Base-by-base conservation (phyloP, 2,797 vertebrate genomes). In the Schizopygopsis malacanthus region DNA sequence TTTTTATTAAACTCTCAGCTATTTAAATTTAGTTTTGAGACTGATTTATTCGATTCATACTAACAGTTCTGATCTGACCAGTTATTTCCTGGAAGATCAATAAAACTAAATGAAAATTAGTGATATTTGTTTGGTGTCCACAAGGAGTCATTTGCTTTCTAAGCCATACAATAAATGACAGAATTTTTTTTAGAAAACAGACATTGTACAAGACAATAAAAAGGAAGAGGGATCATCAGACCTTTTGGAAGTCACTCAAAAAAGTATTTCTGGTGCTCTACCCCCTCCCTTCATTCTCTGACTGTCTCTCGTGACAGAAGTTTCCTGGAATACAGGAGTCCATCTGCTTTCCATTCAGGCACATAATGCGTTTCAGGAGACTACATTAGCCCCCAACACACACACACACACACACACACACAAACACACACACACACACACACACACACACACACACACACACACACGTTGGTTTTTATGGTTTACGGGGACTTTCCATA, bases 301-400 rank as follows among this genome's bases (percentile, higher is more conserved):
- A 22, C 78, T 69, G 22, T 67, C 39, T 81, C 67, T 67, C 39
- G 28, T 85, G 72, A 81, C 81, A 65, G 50, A 76, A 79, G 54
- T 71, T 91, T 90, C 85, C 85, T 89, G 86, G 87, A 88, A 87
- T 61, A 83, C 83, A 81, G 59, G 39, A 85, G 80, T 86, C 85
- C 89, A 91, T 91, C 88, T 91, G 89, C 87, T 91, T 88, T 84
- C 77, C 87, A 91, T 89, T 88, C 80, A 88, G 84, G 59, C 85
- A 88, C 59, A 70, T 84, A 87, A 88, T 89, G 59, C 20, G 87
- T 89, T 89, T 83, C 79, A 86, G 82, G 76, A 89, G 86, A 73
- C 84, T 78, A 61, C 83, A 79, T 86, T 81, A 85, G 79, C 67
- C 78, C 78, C 82, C 50, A 39, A 33, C 28, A 2, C 2, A 33